These are phyloP conservation scores for Actinernus sp. DNA, from an alignment of 92 coral and sea anemone species.

Conservation along the genomic window DNA sequence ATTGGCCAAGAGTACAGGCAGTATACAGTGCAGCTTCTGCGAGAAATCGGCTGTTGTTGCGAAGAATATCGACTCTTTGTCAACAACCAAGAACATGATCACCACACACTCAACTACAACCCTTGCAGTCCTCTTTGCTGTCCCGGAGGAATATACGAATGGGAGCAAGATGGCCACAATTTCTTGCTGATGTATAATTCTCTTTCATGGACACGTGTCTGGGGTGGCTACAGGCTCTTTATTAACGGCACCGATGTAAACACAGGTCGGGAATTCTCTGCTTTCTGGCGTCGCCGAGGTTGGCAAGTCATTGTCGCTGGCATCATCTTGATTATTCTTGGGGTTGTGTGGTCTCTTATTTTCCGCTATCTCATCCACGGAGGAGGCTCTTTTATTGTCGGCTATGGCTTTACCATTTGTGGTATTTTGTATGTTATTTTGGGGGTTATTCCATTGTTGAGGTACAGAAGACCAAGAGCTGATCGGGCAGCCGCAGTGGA, in stretches of 20 bases:
- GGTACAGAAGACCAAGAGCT: conserved; percentile 57
- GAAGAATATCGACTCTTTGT: conserved; percentile 83
- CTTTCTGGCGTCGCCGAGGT: conserved; percentile 89
- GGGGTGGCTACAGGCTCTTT: conserved; percentile 86
- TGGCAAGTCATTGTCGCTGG: conserved; percentile 68
- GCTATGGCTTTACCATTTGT: conserved; percentile 43
- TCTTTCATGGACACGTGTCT: conserved; percentile 64
- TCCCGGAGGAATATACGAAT: conserved; percentile 77
- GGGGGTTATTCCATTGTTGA: conserved; percentile 71
- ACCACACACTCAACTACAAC: conserved; percentile 69
- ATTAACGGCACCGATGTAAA: conserved; percentile 86
- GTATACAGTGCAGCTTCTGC: conserved; percentile 71
- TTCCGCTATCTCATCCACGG: conserved; percentile 50
- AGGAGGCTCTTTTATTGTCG: conserved; percentile 11
- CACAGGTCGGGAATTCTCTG: conserved; percentile 87
- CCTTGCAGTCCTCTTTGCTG: conserved; percentile 95
- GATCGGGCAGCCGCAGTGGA: conserved; percentile 3
- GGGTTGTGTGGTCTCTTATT: conserved; percentile 51
- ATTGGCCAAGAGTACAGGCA: conserved; percentile 80
- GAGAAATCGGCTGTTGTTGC: conserved; percentile 65
- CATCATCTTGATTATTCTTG: conserved; percentile 54
- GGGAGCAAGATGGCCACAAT: conserved; percentile 89
- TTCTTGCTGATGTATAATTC: conserved; percentile 80
- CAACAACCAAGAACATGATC: conserved; percentile 68
- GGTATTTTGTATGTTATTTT: conserved; percentile 53